Evolutionary conservation across 2,888 invertebrate species (phyloP).

Genomic region (Amphiduros pacificus): DNA sequence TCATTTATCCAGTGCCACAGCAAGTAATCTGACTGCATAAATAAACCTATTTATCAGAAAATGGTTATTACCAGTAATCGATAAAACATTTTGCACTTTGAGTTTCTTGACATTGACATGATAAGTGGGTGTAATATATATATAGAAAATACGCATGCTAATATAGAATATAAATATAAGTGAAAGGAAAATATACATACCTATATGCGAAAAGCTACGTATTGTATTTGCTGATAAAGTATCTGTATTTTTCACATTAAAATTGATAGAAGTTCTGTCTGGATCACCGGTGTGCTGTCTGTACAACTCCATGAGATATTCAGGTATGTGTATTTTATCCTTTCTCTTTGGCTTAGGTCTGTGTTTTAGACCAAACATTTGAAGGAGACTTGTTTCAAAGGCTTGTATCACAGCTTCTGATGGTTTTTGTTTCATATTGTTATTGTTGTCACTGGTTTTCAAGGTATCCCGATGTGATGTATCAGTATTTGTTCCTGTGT

Average conservation of each 20-base stretch:
- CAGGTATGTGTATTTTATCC: conserved; percentile 71
- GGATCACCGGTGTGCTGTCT: conserved; percentile 38
- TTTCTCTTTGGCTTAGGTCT: conserved; percentile 63
- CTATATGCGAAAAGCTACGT: conserved; percentile 11
- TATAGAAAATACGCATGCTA: background rate
- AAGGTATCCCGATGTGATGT: too few relatives aligned
- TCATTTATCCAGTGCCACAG: too few relatives aligned
- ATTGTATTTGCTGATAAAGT: conserved; percentile 9
- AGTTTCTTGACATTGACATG: too few relatives aligned
- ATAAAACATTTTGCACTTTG: too few relatives aligned
- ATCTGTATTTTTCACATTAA: background rate
- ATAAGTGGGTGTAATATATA: too few relatives aligned
- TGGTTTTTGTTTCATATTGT: too few relatives aligned
- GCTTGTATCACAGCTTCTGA: conserved; percentile 60
- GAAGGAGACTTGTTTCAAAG: conserved; percentile 67
- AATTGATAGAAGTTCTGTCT: background rate
- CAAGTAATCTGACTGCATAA: too few relatives aligned
- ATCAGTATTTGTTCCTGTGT: too few relatives aligned
- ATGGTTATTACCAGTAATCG: too few relatives aligned
- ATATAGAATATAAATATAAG: background rate
- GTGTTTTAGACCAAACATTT: conserved; percentile 67
- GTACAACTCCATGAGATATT: conserved; percentile 80
- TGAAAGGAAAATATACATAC: background rate
- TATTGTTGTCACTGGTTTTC: too few relatives aligned
- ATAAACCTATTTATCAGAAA: too few relatives aligned